Evolutionary conservation across 2,888 invertebrate genomes (phyloP).

Genomic region (Craniophora ligustri): DNA sequence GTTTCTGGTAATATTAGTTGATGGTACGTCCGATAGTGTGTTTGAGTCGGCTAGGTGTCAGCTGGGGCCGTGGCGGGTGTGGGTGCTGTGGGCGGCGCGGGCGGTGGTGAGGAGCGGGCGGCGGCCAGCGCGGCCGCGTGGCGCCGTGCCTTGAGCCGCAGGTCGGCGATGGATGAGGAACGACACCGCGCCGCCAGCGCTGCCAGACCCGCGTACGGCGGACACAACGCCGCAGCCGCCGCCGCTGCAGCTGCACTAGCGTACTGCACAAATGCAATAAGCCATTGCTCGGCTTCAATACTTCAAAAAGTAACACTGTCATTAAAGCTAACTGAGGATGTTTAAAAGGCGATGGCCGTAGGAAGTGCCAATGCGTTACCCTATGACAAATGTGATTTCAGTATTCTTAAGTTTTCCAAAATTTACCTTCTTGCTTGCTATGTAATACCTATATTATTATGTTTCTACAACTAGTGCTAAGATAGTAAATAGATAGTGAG

Average conservation of each 20-base stretch:
- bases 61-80: constrained; percentile 64
- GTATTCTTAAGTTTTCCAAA: too few relatives aligned
- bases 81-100: constrained; percentile 58
- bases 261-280: constrained; percentile 63
- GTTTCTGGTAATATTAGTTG: background rate
- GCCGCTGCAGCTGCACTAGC: constrained; percentile 83
- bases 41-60: constrained; percentile 72
- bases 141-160: constrained; percentile 96
- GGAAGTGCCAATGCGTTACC: too few relatives aligned
- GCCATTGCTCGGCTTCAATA: too few relatives aligned
- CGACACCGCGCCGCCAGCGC: constrained; percentile 94
- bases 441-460: too few relatives aligned
- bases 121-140: constrained; percentile 96
- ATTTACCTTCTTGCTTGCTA: too few relatives aligned
- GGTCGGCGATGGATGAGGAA: constrained; percentile 97
- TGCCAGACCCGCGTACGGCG: constrained; percentile 92
- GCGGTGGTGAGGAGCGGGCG: constrained; percentile 75
- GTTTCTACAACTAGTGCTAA: too few relatives aligned
- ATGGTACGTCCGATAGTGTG: background rate
- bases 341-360: background rate
- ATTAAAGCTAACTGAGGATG: background rate
- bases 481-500: too few relatives aligned
- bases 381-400: too few relatives aligned
- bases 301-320: too few relatives aligned
- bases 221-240: constrained; percentile 90